Evolutionary conservation across 2,888 invertebrate species (phyloP).

Genomic region (Calameuta idolon): DNA sequence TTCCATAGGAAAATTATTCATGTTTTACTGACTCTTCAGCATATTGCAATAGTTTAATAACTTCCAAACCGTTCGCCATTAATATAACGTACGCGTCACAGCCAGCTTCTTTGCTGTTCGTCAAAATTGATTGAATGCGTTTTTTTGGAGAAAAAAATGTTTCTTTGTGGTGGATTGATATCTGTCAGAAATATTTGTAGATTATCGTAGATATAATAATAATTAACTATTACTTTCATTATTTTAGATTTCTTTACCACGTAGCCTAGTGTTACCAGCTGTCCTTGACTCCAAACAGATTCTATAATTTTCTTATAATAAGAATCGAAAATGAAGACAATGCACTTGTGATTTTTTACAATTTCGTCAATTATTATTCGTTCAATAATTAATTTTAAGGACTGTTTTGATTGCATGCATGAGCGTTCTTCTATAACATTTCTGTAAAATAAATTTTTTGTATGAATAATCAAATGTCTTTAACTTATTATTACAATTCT

Average conservation of each 20-base stretch:
- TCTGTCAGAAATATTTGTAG: slow-evolving; percentile 33
- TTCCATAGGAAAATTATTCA: neutral
- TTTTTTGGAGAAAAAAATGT: slow-evolving; percentile 46
- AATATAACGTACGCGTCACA: slow-evolving; percentile 81
- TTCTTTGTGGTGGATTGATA: slow-evolving; percentile 54
- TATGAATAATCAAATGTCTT: neutral
- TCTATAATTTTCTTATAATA: slow-evolving; percentile 48
- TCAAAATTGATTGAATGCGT: slow-evolving; percentile 39
- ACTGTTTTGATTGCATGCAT: slow-evolving; percentile 15
- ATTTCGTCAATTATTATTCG: slow-evolving; percentile 48
- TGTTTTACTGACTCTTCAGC: slow-evolving; percentile 72
- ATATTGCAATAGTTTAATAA: slow-evolving; percentile 75
- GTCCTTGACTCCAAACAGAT: slow-evolving; percentile 23
- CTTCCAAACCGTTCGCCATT: slow-evolving; percentile 79
- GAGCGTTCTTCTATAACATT: neutral
- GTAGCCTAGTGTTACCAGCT: slow-evolving; percentile 11
- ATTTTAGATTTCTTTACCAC: neutral
- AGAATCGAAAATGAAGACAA: slow-evolving; percentile 55
- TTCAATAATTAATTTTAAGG: slow-evolving; percentile 46
- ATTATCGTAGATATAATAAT: neutral
- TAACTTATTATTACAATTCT: neutral
- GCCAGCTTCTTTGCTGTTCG: slow-evolving; percentile 70
- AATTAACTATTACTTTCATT: slow-evolving; percentile 5
- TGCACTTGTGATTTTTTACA: slow-evolving; percentile 43
- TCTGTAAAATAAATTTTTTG: neutral